Base-by-base conservation (phyloP, 2,888 invertebrate genomes). In the Tipula unca region DNA sequence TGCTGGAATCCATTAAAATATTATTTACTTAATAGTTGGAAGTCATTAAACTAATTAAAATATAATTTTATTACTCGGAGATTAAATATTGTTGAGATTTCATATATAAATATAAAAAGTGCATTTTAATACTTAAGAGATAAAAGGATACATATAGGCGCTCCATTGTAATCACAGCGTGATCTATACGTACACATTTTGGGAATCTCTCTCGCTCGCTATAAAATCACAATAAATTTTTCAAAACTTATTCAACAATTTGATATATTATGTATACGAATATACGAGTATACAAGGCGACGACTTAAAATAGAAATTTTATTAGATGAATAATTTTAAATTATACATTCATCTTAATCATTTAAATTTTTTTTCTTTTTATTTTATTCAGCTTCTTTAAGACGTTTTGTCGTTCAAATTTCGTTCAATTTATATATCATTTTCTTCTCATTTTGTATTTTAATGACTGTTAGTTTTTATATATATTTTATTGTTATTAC, bases 11-110 rank as follows among this genome's bases (percentile, higher is more conserved):
- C 69, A 69, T 69, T 69, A 69, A 69, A 69, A 25, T 69, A 69
- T 69, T 69, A 69, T 69, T 69, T 69, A 69, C 69, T 69, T 69
- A 69, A 69, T 69, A 69, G 69, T 69, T 69, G 20, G 69, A 69
- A 69, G 69, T 69, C 69, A 69, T 69, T 69, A 69, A 69, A 69
- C 69, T 69, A 69, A 69, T 69, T 69, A 69, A 69, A 69, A 69
- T 69, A 69, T 69, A 69, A 69, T 69, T 69, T 69, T 69, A 69
- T 69, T 69, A 25, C 69, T 69, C 69, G 69, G n/a, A 69, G 69
- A 69, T 69, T 69, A 69, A 69, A 13, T 69, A 69, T 69, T 25
- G 69, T 25, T 25, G 69, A 69, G 69, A 69, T 69, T 69, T n/a
- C n/a, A n/a, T n/a, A n/a, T 69, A 69, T 32, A 32, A 48, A 69